Conservation (phyloP, 2,888 invertebrate genomes). For the Temnothorax rugatulus region DNA sequence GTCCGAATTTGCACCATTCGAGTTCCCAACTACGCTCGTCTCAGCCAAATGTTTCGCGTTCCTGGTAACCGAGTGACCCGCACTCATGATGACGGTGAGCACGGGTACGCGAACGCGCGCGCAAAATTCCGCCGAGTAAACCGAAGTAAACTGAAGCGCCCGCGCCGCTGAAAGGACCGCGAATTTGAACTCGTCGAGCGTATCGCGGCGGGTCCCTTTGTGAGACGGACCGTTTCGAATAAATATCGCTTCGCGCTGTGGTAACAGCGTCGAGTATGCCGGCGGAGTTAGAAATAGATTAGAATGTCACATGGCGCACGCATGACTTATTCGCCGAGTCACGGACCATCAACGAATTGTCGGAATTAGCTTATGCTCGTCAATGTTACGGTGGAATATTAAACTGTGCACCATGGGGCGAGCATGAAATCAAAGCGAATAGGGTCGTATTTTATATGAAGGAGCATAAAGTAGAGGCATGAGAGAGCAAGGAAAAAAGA, state of each 20-base stretch:
- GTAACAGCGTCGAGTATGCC: background rate
- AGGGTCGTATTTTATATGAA: background rate
- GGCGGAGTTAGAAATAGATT: slow-evolving; percentile 42
- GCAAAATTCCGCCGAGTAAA: slow-evolving; percentile 57
- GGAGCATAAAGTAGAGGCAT: background rate
- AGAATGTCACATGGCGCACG: slow-evolving; percentile 26
- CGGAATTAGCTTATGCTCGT: slow-evolving; percentile 8
- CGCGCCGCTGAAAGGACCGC: slow-evolving; percentile 32
- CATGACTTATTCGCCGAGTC: slow-evolving; percentile 24
- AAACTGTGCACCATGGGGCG: slow-evolving; percentile 17
- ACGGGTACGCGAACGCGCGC: slow-evolving; percentile 61
- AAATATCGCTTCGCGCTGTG: slow-evolving; percentile 39
- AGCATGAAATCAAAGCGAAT: slow-evolving; percentile 22
- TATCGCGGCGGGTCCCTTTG: slow-evolving; percentile 56
- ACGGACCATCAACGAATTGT: slow-evolving; percentile 32
- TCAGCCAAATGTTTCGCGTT: slow-evolving; percentile 68
- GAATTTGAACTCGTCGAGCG: slow-evolving; percentile 60
- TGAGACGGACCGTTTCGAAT: slow-evolving; percentile 51
- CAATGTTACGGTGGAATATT: slow-evolving; percentile 26
- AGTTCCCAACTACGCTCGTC: slow-evolving; percentile 72
- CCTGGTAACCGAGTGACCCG: slow-evolving; percentile 69
- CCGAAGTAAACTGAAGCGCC: slow-evolving; percentile 54
- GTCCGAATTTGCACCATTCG: slow-evolving; percentile 53
- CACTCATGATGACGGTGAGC: slow-evolving; percentile 66
- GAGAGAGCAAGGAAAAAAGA: background rate